Conservation (phyloP, 2,113 vertebrate species). For the Nesoenas mayeri region DNA sequence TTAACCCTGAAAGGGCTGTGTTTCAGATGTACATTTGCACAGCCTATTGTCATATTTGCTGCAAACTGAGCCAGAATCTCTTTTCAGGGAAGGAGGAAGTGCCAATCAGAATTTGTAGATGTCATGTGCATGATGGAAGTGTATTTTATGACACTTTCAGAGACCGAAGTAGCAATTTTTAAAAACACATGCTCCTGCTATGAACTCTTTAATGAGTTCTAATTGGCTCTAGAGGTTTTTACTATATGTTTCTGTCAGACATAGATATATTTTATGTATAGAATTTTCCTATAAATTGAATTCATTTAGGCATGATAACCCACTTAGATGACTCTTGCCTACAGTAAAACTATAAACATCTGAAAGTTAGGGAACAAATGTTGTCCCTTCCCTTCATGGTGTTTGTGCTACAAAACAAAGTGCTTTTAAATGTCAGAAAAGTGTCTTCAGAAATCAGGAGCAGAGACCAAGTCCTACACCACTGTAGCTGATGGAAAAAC, state of each 20-base stretch:
- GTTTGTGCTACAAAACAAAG: background rate
- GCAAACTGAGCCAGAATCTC: conserved; percentile 58
- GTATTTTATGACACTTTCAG: conserved; percentile 47
- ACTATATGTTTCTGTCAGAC: background rate
- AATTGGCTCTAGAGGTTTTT: conserved; percentile 35
- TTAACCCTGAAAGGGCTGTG: conserved; percentile 71
- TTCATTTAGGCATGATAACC: background rate
- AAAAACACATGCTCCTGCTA: conserved; percentile 15
- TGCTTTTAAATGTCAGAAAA: conserved; percentile 8
- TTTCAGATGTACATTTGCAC: conserved; percentile 70
- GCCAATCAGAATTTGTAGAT: conserved; percentile 69
- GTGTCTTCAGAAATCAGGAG: background rate
- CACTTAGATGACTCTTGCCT: background rate
- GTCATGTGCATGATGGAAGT: conserved; percentile 22
- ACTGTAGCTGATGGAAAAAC: conserved; percentile 37
- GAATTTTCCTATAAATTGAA: conserved; percentile 16
- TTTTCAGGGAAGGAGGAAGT: conserved; percentile 64
- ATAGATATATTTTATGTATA: background rate
- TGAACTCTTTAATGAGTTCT: conserved; percentile 44
- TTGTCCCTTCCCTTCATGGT: background rate
- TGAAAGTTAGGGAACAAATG: background rate
- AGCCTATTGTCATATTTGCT: conserved; percentile 75
- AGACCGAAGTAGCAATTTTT: conserved; percentile 23
- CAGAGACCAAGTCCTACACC: background rate
- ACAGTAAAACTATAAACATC: background rate